A percentile compares a stretch with the other conserved stretches of the same genome.
Evolutionary conservation across 1,140 invertebrate genomes (phyloP).

Genomic region (Diachasmimorpha longicaudata): DNA sequence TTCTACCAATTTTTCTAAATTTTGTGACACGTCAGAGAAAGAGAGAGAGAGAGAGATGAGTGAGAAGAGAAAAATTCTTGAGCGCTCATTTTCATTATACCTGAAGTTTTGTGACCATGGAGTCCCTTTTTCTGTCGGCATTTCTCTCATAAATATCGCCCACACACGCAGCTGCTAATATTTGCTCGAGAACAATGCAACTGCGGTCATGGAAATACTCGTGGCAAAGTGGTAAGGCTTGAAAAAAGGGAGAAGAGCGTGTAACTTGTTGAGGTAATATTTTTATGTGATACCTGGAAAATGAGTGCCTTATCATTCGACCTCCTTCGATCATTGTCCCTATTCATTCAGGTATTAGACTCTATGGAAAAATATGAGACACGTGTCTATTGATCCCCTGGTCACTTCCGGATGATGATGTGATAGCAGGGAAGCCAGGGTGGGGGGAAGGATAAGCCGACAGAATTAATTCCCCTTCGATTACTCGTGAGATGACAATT

Average conservation of each 20-base stretch:
- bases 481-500: background rate
- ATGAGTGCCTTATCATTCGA: conserved; percentile 44
- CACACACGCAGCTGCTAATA: conserved; percentile 39
- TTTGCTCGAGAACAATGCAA: conserved; percentile 47
- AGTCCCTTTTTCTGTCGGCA: background rate
- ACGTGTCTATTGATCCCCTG: background rate
- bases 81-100: background rate
- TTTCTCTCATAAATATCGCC: conserved; percentile 17
- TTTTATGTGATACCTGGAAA: conserved; percentile 42
- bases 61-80: background rate
- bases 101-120: background rate
- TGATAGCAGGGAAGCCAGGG: background rate
- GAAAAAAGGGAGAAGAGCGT: conserved; percentile 33
- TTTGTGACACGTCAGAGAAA: too few species aligned
- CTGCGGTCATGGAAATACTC: background rate
- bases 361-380: background rate
- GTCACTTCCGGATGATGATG: background rate
- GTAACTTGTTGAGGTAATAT: background rate
- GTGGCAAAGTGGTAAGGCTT: conserved; percentile 19
- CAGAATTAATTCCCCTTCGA: background rate
- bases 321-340: conserved; percentile 32
- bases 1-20: too few species aligned
- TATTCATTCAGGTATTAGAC: background rate
- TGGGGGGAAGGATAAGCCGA: background rate
- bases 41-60: background rate